Evolutionary conservation across 37 sponge, comb jelly and placozoan species (phyloP).

Genomic region (Crambe crambe): DNA sequence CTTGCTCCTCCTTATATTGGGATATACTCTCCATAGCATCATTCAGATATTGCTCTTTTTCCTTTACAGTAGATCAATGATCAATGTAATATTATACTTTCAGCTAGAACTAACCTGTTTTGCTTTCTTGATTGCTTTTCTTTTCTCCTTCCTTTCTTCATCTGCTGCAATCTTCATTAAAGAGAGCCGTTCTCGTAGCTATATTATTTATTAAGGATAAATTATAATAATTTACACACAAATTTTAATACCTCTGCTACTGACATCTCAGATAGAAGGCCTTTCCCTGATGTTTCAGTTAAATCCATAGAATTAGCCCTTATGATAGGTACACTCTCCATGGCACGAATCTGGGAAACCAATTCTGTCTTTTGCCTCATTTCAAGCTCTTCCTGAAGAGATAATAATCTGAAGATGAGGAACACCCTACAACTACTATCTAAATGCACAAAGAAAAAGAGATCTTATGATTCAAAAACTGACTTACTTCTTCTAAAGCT

Average conservation of each 20-base stretch:
- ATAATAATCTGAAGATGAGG: no score
- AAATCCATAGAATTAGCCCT: conserved; percentile 89
- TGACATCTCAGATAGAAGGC: conserved; percentile 95
- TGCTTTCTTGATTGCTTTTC: conserved; percentile 77
- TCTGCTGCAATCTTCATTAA: conserved; percentile 75
- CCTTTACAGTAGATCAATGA: conserved; percentile 18
- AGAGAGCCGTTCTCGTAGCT: conserved; percentile 83
- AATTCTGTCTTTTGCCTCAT: conserved; percentile 90
- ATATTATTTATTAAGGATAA: not conserved
- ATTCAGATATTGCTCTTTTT: conserved; percentile 61
- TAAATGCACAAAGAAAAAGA: not conserved
- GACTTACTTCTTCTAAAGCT: conserved; percentile 88
- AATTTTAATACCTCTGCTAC: conserved; percentile 76
- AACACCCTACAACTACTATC: not conserved
- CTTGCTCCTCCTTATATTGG: conserved; percentile 55
- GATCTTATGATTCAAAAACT: no score
- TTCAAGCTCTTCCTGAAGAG: conserved; percentile 72
- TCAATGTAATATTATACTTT: not conserved
- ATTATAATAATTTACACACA: not conserved
- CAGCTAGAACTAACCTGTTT: conserved; percentile 60
- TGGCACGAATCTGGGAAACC: conserved; percentile 93
- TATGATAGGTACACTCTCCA: conserved; percentile 88
- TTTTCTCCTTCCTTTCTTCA: conserved; percentile 81
- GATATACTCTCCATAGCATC: conserved; percentile 51
- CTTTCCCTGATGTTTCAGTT: conserved; percentile 86